These are phyloP conservation scores for Hyles vespertilio DNA, from an alignment of 1,140 invertebrate genomes.

Conservation along the genomic window DNA sequence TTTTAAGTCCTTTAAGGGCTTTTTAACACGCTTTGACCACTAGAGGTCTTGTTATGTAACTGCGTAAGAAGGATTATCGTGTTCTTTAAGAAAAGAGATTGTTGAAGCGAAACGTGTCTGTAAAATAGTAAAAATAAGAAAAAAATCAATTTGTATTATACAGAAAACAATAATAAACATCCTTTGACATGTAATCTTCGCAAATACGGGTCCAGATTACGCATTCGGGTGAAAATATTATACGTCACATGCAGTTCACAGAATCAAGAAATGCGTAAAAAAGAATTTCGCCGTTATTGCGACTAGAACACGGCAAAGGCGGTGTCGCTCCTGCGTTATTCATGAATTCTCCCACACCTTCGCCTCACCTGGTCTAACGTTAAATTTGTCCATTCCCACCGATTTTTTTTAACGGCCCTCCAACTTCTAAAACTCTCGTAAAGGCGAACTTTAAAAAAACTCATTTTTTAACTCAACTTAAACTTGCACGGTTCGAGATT, in stretches of 20 bases:
- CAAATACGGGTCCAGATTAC: constrained; percentile 6
- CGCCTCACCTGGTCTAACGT: constrained; percentile 32
- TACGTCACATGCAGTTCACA: constrained; percentile 16
- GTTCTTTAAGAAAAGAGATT: no score
- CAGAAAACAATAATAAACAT: no score
- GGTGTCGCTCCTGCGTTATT: constrained; percentile 51
- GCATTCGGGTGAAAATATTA: constrained; percentile 6
- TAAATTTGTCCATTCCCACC: constrained; percentile 46
- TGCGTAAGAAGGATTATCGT: no score
- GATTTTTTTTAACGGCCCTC: constrained; percentile 37
- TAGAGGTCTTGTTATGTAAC: no score
- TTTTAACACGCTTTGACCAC: no score
- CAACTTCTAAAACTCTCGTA: constrained; percentile 2
- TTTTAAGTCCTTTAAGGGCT: no score
- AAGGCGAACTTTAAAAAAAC: constrained; percentile 1
- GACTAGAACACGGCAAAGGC: constrained; percentile 47
- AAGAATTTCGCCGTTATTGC: constrained; percentile 46
- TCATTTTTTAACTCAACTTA: constrained; percentile 1
- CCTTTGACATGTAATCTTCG: no score
- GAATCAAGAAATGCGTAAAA: constrained; percentile 39
- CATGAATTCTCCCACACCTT: constrained; percentile 46
- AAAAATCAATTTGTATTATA: no score
- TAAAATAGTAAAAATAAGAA: no score
- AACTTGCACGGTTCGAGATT: no score
- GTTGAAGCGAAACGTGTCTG: no score